Base-by-base conservation (phyloP, 2,888 invertebrate species). In the Notodonta ziczac region DNA sequence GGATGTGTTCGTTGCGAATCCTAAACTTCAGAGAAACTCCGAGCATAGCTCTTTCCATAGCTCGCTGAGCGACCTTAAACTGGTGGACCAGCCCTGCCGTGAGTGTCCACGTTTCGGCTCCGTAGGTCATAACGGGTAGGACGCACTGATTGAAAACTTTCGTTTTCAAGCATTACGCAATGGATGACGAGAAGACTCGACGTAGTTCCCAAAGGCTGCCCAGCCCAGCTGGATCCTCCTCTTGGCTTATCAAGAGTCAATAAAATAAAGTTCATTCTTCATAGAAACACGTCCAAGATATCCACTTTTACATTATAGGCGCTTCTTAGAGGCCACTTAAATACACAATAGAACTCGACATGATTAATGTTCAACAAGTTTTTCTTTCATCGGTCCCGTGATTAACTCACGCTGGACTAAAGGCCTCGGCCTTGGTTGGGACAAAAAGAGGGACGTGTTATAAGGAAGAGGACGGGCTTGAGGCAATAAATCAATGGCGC, bases 311-410 rank as follows among this genome's bases (percentile, higher is more conserved):
- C 12, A 46, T 46, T 46, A 46, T 46, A 14, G 5, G 4, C 13
- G n/a, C n/a, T 5, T 7, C 4, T 0, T 13, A n/a, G 7, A 52
- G 24, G 13, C 52, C 52, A 16, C 32, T 52, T 52, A 52, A 52
- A 52, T 16, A 50, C 52, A 50, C 42, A 55, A 40, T 52, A 51
- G 52, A 52, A 52, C 32, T 13, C 13, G 9, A 52, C 32, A 52
- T 52, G 52, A 52, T 52, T 52, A 32, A 52, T 52, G 52, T 52
- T 32, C 5, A 0, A 52, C 52, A 32, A 52, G 52, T 35, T 52
- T 52, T 52, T 52, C 52, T 52, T 52, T 32, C 32, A 52, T 52
- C 10, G 32, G 52, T n/a, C 24, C 52, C 12, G 13, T 32, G 32
- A 52, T 52, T 52, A 52, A 52, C 52, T 35, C 52, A 13, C 32